Percentiles rank a stretch among this genome's conserved stretches.
These are phyloP conservation scores for Lochmaea capreae DNA, from an alignment of 2,888 invertebrate genomes.

Conservation along the genomic window DNA sequence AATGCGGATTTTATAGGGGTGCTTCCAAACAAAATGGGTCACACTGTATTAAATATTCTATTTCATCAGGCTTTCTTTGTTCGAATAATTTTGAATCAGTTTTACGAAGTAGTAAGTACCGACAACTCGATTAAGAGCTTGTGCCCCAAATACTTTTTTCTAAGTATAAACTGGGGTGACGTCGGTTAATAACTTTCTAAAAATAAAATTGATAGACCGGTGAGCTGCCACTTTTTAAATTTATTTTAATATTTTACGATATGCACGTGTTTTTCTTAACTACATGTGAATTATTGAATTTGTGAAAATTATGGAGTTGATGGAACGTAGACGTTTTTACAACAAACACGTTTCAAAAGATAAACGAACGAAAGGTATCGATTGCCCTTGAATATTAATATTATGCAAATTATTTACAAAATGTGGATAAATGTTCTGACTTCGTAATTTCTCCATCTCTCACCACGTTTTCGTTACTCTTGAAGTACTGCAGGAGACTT, in stretches of 20 bases:
- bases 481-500: no score
- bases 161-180: conserved; percentile 49
- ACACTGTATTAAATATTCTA: no score
- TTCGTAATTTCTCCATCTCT: no score
- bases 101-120: background rate
- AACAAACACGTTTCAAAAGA: conserved; percentile 22
- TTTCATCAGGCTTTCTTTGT: no score
- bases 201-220: conserved; percentile 46
- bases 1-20: no score
- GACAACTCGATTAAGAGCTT: conserved; percentile 4
- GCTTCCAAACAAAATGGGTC: no score
- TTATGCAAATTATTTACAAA: no score
- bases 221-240: conserved; percentile 50
- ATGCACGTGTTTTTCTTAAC: conserved; percentile 43
- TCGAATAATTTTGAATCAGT: background rate
- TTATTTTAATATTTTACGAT: conserved; percentile 52
- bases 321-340: conserved; percentile 24
- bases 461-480: no score
- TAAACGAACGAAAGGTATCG: no score
- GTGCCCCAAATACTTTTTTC: conserved; percentile 27
- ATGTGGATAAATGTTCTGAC: no score
- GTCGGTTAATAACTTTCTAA: conserved; percentile 47
- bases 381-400: no score
- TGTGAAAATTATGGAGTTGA: conserved; percentile 18
- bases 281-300: conserved; percentile 23